A percentile compares a stretch with the other conserved stretches of the same genome.
Evolutionary conservation across 2,888 invertebrate genomes (phyloP).

Genomic region (Uloborus plumipes): DNA sequence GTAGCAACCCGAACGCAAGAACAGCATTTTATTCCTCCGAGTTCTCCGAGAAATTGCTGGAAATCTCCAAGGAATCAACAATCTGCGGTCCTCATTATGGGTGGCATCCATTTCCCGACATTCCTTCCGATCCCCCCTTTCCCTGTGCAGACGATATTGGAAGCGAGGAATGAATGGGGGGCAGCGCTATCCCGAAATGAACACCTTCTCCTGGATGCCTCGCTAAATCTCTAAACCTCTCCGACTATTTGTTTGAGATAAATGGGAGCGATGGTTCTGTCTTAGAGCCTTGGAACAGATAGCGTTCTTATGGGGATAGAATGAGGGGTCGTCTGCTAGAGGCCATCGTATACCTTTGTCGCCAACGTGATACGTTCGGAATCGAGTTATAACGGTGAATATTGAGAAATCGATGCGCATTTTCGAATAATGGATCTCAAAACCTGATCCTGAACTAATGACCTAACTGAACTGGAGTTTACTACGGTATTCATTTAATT

Average conservation of each 20-base stretch:
- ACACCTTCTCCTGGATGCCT: conserved; percentile 51
- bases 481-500: too few species aligned
- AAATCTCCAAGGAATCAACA: not conserved
- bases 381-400: too few species aligned
- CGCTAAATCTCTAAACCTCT: conserved; percentile 36
- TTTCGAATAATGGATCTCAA: too few species aligned
- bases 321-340: too few species aligned
- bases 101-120: conserved; percentile 44
- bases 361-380: too few species aligned
- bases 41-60: too few species aligned
- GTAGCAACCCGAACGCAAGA: too few species aligned
- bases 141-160: conserved; percentile 22
- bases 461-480: too few species aligned
- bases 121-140: not conserved
- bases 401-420: too few species aligned
- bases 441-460: too few species aligned
- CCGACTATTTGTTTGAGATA: conserved; percentile 54
- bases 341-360: too few species aligned
- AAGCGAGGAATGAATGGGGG: not conserved
- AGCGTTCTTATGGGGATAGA: conserved; percentile 35
- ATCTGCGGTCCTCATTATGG: conserved; percentile 56
- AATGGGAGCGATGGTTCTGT: conserved; percentile 48
- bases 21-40: too few species aligned
- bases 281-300: conserved; percentile 48
- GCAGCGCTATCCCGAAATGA: conserved; percentile 41